Evolutionary conservation across 1,140 invertebrate genomes (phyloP).

Genomic region (silkworm (Bombyx mori)): ASM3026992v2 NC_085130.1:11669501-11670000

Average conservation of each 20-base stretch:
- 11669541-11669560: slow-evolving; percentile 37
- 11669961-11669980: slow-evolving; percentile 39
- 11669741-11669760: slow-evolving; percentile 33
- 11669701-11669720: slow-evolving; percentile 33
- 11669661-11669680: slow-evolving; percentile 50
- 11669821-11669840: slow-evolving; percentile 21
- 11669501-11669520: slow-evolving; percentile 34
- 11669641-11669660: slow-evolving; percentile 33
- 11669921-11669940: slow-evolving; percentile 26
- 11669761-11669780: slow-evolving; percentile 36
- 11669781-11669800: slow-evolving; percentile 19
- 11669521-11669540: slow-evolving; percentile 39
- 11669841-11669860: slow-evolving; percentile 21
- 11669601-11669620: slow-evolving; percentile 31
- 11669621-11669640: slow-evolving; percentile 39
- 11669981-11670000: slow-evolving; percentile 16
- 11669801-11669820: slow-evolving; percentile 30
- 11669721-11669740: slow-evolving; percentile 32
- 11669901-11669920: slow-evolving; percentile 13
- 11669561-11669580: slow-evolving; percentile 35
- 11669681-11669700: slow-evolving; percentile 44
- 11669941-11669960: slow-evolving; percentile 18
- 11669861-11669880: slow-evolving; percentile 34
- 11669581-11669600: slow-evolving; percentile 40
- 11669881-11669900: slow-evolving; percentile 42